Evolutionary conservation across 2,797 vertebrate species (phyloP), one percentile per base, ranked within the genome.

Genomic region (Parambassis ranga): DNA sequence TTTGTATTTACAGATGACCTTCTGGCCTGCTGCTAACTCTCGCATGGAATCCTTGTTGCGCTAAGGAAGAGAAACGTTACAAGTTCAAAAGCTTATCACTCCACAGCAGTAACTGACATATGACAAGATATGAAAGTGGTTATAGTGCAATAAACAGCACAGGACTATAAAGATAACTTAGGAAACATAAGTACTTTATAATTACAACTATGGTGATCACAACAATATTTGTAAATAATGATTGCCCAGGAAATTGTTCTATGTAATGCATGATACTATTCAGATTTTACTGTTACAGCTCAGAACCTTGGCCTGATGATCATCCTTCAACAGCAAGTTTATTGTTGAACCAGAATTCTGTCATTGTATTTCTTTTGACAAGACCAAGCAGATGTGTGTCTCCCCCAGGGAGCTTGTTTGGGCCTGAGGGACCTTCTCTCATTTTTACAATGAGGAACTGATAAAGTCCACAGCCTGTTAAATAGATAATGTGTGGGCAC

Each of bases 1-100:
- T 90, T 93, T 98, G 85, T 98, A 90, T 82, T 99, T 99, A 75
- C 95, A 96, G 47, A 99, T 98, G 27, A 98, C 96, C 58, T 91
- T 92, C 90, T 99, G 97, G 2, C 95, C 94, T 1, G 90, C 87
- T 0, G 87, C 79, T 75, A 99, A 87, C 81, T 96, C 94, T 43
- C 90, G 89, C 91, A 95, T 85, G 24, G 92, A 88, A 0, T 91
- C 90, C 74, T 93, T 95, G 65, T 93, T 94, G 27, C 97, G 92
- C 94, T 97, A 61, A 16, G 19, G 33, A n/a, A 65, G 4, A 71
- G 11, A 71, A 39, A 31, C 0, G 9, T 75, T 26, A 61, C 3
- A 39, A n/a, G n/a, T 8, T 15, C 4, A 1, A 31, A n/a, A 32
- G 5, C 16, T 13, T 2, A 38, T 74, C 32, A 35, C 9, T 20